These are phyloP conservation scores for Acridotheres tristis DNA, from an alignment of 2,797 vertebrate genomes.

Conservation along the genomic window DNA sequence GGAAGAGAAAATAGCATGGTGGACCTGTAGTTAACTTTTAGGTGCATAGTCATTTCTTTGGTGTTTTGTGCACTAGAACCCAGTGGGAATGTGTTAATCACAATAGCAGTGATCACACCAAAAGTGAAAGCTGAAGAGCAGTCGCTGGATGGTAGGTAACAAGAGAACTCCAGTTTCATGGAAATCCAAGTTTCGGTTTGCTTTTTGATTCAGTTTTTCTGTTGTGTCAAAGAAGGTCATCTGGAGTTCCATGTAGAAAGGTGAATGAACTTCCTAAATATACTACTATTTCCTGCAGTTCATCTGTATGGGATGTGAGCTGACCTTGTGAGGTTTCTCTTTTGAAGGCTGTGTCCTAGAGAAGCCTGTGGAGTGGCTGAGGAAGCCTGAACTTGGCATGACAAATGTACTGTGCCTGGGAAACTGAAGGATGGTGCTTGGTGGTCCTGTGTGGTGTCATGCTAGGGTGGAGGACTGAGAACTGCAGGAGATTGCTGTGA, in stretches of 20 bases:
- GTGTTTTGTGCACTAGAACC: background rate
- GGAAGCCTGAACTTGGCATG: background rate
- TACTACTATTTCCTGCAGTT: background rate
- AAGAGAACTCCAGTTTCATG: background rate
- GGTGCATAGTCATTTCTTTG: background rate
- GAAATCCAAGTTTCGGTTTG: background rate
- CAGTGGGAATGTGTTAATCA: background rate
- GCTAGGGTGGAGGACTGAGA: background rate
- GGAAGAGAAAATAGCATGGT: background rate
- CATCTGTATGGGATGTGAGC: background rate
- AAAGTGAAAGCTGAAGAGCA: background rate
- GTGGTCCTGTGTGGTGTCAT: background rate
- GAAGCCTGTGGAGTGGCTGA: accelerated
- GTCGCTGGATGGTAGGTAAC: background rate
- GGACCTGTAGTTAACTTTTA: background rate
- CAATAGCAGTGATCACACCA: background rate
- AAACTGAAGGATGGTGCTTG: accelerated
- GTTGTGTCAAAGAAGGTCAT: background rate
- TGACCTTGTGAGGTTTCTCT: background rate
- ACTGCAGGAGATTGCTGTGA: background rate
- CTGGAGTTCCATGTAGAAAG: background rate
- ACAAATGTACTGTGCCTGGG: accelerated
- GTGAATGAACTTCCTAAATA: background rate
- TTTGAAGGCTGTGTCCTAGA: background rate
- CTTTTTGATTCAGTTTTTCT: background rate